Conservation (phyloP, 2,888 invertebrate species). For the Cordilura impudica region DNA sequence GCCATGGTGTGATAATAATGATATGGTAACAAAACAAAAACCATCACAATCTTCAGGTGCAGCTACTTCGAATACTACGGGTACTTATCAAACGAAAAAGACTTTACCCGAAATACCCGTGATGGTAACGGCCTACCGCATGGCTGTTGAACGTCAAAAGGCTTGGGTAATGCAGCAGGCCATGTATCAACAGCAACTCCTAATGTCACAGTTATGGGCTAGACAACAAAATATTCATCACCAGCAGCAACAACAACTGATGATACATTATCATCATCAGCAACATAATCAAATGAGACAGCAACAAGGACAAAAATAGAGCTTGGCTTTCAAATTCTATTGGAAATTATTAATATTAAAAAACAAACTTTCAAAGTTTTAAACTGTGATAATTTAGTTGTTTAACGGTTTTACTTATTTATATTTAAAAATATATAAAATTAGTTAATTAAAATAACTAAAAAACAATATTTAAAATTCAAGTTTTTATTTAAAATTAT, state of each 20-base stretch:
- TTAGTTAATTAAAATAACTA: background rate
- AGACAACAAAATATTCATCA: conserved; percentile 9
- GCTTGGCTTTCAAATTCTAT: background rate
- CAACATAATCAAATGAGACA: conserved; percentile 19
- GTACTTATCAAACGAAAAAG: background rate
- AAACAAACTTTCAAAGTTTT: background rate
- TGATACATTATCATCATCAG: background rate
- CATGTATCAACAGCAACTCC: conserved; percentile 19
- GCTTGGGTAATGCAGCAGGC: conserved; percentile 35
- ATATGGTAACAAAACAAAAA: background rate
- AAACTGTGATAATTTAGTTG: background rate
- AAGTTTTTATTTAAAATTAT: too few relatives aligned
- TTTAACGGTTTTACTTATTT: background rate
- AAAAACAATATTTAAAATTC: background rate
- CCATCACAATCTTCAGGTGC: background rate
- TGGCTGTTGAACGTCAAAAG: conserved; percentile 1
- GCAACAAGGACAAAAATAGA: conserved; percentile 18
- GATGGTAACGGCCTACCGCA: conserved; percentile 7
- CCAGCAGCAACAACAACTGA: conserved; percentile 25
- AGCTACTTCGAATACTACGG: background rate
- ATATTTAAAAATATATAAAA: background rate
- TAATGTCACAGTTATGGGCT: conserved; percentile 18
- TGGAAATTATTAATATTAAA: background rate
- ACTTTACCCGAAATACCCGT: background rate
- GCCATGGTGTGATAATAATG: conserved; percentile 17